Evolutionary conservation across 2,797 vertebrate species (phyloP), one percentile per base, ranked within the genome.

Genomic region (Molossus alvarezi): DNA sequence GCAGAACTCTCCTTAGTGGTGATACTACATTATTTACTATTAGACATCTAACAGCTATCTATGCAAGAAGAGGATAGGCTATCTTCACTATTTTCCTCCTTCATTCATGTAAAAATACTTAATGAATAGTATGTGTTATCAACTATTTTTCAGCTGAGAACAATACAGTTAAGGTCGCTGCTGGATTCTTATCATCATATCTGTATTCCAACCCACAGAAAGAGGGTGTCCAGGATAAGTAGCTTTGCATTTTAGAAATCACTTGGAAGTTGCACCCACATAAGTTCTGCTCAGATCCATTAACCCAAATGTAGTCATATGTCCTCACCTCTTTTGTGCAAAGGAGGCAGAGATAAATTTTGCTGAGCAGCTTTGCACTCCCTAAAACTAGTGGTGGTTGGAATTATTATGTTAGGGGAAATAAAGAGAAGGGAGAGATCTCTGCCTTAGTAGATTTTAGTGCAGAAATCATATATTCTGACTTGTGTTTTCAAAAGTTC

Each of bases 381-480:
- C 55, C 55, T 93, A 81, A 75, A 58, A 51, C 17, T 13, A 64
- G 57, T 51, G 72, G 41, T 37, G n/a, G n/a, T 21, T 18, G 10
- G 37, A 21, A 21, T 75, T 71, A 17, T 53, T 62, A 92, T 72
- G 60, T 92, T 65, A 88, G 92, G 21, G 23, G 82, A 95, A 41
- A 33, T 3, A 9, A 58, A 91, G 86, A 69, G 33, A 87, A 53
- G 64, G 21, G 11, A 17, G 17, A 29, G 1, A 6, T 29, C 17
- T 83, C 20, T 51, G 17, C 9, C 23, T 57, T 9, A 62, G 6
- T 41, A 12, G 1, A 29, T 84, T 67, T 75, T 79, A 81, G 21
- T 77, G 4, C 51, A 53, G 57, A 17, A 91, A 6, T 67, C 10
- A 5, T 33, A 37, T 37, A 33, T 90, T 67, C 29, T 79, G 6